phyloP scores from a whole-genome alignment of 2,113 vertebrate species.

The Channa argus region DNA sequence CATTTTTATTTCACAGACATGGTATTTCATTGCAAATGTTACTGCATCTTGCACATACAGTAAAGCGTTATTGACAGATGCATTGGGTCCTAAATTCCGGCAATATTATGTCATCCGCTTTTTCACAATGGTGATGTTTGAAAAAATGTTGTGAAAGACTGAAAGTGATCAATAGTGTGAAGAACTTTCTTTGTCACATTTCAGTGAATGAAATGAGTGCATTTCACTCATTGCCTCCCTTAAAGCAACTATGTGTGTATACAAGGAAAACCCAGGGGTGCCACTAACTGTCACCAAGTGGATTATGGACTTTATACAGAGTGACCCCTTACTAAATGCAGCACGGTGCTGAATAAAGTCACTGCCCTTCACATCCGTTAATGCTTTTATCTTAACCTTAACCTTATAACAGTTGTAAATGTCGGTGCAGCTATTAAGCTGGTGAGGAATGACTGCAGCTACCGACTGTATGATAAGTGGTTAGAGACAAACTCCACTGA shows the following conservation, averaged over 20 bases:
- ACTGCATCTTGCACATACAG: neutral
- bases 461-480: slow-evolving; percentile 73
- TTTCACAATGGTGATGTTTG: neutral
- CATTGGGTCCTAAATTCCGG: neutral
- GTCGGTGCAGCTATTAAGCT: slow-evolving; percentile 73
- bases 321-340: slow-evolving; percentile 67
- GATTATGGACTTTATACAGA: slow-evolving; percentile 64
- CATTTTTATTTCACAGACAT: neutral
- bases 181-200: neutral
- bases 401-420: slow-evolving; percentile 79
- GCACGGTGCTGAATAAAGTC: slow-evolving; percentile 47
- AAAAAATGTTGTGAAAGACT: neutral
- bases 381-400: slow-evolving; percentile 75
- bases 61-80: neutral
- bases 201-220: neutral
- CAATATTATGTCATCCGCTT: neutral
- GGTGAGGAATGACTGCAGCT: slow-evolving; percentile 79
- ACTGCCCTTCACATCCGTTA: slow-evolving; percentile 57
- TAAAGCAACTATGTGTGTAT: slow-evolving; percentile 26
- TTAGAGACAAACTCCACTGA: slow-evolving; percentile 63
- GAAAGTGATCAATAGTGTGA: neutral
- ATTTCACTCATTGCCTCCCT: neutral
- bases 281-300: slow-evolving; percentile 55
- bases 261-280: slow-evolving; percentile 34
- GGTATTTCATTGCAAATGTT: neutral